Evolutionary conservation across 2,113 vertebrate genomes (phyloP).

Genomic region (Chaenocephalus aceratus): DNA sequence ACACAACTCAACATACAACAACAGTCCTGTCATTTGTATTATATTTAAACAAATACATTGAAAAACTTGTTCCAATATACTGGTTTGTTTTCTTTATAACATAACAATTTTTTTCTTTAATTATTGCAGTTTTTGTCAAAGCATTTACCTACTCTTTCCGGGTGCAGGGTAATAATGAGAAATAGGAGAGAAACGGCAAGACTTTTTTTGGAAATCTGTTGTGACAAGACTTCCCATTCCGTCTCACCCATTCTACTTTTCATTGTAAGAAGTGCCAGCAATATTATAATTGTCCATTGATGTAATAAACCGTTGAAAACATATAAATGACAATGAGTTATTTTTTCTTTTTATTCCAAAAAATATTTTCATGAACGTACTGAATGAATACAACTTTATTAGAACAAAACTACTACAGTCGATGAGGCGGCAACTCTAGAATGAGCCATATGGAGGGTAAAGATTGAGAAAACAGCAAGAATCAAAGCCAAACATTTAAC

Average conservation of each 20-base stretch:
- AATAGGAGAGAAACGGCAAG: background rate
- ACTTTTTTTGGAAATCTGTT: too few species aligned
- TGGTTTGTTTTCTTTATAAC: too few species aligned
- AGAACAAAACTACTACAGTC: constrained; percentile 50
- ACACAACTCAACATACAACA: too few species aligned
- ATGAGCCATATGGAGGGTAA: background rate
- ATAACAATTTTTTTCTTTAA: too few species aligned
- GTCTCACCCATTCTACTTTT: background rate
- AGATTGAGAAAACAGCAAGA: background rate
- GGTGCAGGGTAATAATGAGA: background rate
- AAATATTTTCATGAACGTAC: constrained; percentile 33
- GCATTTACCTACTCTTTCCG: background rate
- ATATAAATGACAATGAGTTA: background rate
- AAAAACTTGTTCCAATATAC: too few species aligned
- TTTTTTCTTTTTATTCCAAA: constrained; percentile 60
- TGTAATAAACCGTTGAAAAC: background rate
- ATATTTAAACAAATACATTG: too few species aligned
- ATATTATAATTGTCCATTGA: background rate
- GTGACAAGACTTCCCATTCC: too few species aligned
- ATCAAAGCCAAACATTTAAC: constrained; percentile 19
- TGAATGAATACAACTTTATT: constrained; percentile 44
- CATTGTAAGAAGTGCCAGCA: background rate
- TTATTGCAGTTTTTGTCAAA: background rate
- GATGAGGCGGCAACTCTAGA: background rate
- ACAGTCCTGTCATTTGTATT: too few species aligned